Evolutionary conservation across 2,113 vertebrate genomes (phyloP).

Genomic region (Jacana jacana): DNA sequence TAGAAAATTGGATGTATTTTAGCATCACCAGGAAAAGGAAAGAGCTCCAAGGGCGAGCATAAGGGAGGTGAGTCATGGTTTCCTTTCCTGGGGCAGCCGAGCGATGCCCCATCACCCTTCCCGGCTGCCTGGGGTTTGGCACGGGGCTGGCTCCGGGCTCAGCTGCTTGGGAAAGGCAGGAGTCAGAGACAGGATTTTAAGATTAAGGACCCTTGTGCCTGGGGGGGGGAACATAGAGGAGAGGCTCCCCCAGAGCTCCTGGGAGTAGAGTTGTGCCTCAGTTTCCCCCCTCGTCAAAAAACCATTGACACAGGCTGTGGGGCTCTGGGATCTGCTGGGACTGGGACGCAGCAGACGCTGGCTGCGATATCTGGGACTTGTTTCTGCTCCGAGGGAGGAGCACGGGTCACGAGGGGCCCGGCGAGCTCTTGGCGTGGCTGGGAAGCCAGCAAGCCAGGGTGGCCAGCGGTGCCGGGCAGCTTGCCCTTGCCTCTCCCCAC

Average conservation of each 20-base stretch:
- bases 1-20: background rate
- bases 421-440: background rate
- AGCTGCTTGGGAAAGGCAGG: rapidly evolving
- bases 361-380: background rate
- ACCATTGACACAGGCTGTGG: no score
- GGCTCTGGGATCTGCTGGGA: background rate
- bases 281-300: no score
- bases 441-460: background rate
- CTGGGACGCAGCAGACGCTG: rapidly evolving
- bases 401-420: background rate
- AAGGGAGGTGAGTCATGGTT: background rate
- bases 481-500: background rate
- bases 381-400: background rate
- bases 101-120: background rate
- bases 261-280: background rate
- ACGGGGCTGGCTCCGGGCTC: rapidly evolving
- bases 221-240: background rate
- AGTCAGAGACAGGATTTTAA: background rate
- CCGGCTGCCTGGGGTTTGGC: background rate
- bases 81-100: background rate
- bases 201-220: rapidly evolving
- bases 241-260: no score
- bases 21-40: background rate
- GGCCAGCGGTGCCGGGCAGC: background rate
- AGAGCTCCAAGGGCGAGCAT: background rate